phyloP scores from a whole-genome alignment of 2,113 vertebrate species.

The Syngnathoides biaculeatus region DNA sequence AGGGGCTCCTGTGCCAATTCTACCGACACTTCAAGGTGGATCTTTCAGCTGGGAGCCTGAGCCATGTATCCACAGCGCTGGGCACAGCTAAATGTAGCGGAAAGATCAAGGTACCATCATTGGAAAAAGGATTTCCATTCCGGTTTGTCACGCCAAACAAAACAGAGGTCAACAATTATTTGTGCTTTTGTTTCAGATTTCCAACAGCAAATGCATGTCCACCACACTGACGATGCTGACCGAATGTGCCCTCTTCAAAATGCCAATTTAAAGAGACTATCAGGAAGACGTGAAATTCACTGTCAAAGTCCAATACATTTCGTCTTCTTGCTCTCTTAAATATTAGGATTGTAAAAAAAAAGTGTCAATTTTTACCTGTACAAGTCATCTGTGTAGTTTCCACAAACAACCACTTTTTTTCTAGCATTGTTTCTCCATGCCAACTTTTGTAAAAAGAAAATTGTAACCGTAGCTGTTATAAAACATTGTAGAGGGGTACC shows the following conservation, averaged over 20 bases:
- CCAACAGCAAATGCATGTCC: slow-evolving; percentile 76
- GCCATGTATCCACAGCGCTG: slow-evolving; percentile 81
- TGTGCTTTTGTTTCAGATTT: slow-evolving; percentile 73
- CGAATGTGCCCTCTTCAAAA: slow-evolving; percentile 77
- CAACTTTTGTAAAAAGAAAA: too few species aligned
- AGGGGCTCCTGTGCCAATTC: slow-evolving; percentile 83
- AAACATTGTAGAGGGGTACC: background rate
- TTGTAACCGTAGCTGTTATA: too few species aligned
- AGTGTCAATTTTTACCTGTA: background rate
- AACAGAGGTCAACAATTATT: background rate
- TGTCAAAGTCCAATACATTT: background rate
- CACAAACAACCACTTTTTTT: too few species aligned
- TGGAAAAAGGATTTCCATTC: background rate
- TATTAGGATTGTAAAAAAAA: background rate
- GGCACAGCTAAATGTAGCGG: slow-evolving; percentile 82
- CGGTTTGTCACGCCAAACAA: background rate
- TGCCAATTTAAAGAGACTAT: slow-evolving; percentile 56
- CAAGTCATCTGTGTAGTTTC: background rate
- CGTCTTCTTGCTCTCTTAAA: background rate
- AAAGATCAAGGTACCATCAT: slow-evolving; percentile 82
- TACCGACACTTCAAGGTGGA: slow-evolving; percentile 78
- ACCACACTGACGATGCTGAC: slow-evolving; percentile 83
- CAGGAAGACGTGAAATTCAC: background rate
- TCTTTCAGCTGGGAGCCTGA: slow-evolving; percentile 80
- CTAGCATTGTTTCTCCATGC: too few species aligned